These are phyloP conservation scores for Iphiclides podalirius DNA, from an alignment of 2,888 invertebrate genomes.

Conservation along the genomic window DNA sequence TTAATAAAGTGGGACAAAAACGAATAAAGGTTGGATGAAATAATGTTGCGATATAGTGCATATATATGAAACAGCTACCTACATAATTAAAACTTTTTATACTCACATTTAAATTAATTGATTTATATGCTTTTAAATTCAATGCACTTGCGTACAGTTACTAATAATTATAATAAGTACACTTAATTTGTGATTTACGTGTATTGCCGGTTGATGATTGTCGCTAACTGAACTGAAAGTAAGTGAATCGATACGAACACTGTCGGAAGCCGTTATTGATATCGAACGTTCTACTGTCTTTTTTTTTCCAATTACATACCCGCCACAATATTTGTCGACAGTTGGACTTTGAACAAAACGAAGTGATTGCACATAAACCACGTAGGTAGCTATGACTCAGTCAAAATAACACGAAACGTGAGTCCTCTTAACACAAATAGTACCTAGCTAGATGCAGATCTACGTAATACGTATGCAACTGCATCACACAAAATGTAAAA, in stretches of 20 bases:
- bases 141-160: neutral
- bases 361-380: neutral
- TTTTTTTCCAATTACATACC: constrained; percentile 13
- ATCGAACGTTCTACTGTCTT: constrained; percentile 10
- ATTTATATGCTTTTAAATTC: constrained; percentile 7
- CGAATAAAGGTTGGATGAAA: no score
- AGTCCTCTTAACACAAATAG: no score
- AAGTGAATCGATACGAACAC: neutral
- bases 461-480: no score
- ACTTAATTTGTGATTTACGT: neutral
- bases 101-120: constrained; percentile 2
- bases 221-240: constrained; percentile 13
- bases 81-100: no score
- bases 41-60: no score
- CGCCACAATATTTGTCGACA: constrained; percentile 5
- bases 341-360: constrained; percentile 21
- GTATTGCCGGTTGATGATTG: constrained; percentile 10
- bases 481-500: neutral
- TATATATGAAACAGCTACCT: no score
- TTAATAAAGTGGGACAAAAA: no score
- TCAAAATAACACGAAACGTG: no score
- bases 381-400: constrained; percentile 13
- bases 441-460: no score
- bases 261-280: constrained; percentile 6
- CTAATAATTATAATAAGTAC: neutral